These are phyloP conservation scores for Lasioglossum oenotherae DNA, from an alignment of 2,888 invertebrate genomes.

Conservation along the genomic window DNA sequence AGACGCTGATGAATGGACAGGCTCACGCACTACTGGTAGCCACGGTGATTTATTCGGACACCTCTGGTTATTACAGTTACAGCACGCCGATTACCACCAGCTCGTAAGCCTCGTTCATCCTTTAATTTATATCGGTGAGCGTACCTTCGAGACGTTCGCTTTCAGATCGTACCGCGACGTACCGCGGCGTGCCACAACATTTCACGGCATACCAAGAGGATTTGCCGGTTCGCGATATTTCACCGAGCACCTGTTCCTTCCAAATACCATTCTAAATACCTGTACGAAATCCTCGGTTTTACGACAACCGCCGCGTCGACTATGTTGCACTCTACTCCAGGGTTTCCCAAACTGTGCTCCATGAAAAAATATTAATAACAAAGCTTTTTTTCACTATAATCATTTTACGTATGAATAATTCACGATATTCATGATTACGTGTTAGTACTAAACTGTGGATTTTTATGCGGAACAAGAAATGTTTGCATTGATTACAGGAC, in stretches of 20 bases:
- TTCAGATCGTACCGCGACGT: background rate
- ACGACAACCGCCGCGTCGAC: background rate
- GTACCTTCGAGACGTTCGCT: background rate
- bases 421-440: too few relatives aligned
- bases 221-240: background rate
- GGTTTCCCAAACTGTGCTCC: too few relatives aligned
- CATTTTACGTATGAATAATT: too few relatives aligned
- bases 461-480: too few relatives aligned
- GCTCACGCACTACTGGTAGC: constrained; percentile 70
- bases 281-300: background rate
- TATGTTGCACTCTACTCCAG: background rate
- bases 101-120: constrained; percentile 52
- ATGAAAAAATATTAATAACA: too few relatives aligned
- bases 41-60: constrained; percentile 62
- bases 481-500: too few relatives aligned
- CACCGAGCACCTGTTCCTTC: background rate
- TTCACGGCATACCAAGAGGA: background rate
- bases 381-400: too few relatives aligned
- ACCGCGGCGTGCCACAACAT: background rate
- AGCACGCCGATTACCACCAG: constrained; percentile 60
- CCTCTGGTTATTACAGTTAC: constrained; percentile 69
- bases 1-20: constrained; percentile 67
- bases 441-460: too few relatives aligned
- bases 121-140: background rate
- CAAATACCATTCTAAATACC: background rate